phyloP scores from a whole-genome alignment of 2,797 vertebrate species.

The Acanthis flammea region DNA sequence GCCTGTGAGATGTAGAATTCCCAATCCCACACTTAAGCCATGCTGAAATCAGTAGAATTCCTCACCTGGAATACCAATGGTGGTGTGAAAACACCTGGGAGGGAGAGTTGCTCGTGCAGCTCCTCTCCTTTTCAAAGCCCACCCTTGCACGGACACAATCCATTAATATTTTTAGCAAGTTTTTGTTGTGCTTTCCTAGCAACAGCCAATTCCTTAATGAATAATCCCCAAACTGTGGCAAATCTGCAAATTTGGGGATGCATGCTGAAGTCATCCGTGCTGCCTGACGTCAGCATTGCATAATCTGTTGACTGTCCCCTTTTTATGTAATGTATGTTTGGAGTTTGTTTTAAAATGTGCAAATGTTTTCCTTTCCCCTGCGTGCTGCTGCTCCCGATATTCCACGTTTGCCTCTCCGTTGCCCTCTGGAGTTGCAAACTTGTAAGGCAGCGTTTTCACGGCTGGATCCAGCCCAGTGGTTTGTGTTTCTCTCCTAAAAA shows the following conservation, averaged over 20 bases:
- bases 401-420: constrained; percentile 58
- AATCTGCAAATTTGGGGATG: neutral
- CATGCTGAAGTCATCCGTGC: neutral
- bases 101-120: neutral
- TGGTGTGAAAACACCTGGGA: neutral
- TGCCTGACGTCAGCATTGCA: constrained; percentile 29
- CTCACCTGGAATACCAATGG: neutral
- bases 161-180: neutral
- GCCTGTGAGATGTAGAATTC: neutral
- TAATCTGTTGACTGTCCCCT: constrained; percentile 42
- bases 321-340: constrained; percentile 72
- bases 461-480: neutral
- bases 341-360: constrained; percentile 68
- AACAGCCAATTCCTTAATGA: neutral
- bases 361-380: constrained; percentile 49
- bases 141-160: fast-evolving
- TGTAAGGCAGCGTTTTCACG: constrained; percentile 8
- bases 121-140: neutral
- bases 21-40: fast-evolving
- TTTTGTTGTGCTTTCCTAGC: neutral
- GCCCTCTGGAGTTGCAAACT: constrained; percentile 72
- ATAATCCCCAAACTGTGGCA: neutral
- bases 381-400: neutral
- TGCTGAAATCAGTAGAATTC: neutral
- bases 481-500: neutral